Evolutionary conservation across 2,888 invertebrate genomes (phyloP), one percentile per base, ranked within the genome.

Genomic region (Eristalinus sepulchralis): DNA sequence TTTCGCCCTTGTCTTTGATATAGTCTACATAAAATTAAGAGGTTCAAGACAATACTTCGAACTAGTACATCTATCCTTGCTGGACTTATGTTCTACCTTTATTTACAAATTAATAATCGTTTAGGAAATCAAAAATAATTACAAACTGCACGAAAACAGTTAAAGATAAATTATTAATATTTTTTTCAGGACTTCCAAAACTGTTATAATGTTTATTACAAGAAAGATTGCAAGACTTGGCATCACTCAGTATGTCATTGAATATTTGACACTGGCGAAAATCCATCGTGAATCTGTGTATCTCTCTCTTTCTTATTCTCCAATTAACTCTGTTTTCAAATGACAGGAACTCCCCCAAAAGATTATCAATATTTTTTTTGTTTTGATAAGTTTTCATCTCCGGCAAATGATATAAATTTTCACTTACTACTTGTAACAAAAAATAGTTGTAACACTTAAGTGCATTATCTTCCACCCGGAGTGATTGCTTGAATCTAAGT

Each of bases 331-430:
- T 53, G 36, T 33, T 27, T 68, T 55, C 59, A 75, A 57, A 57
- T 81, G 81, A 70, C 81, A 75, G 75, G 55, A 73, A 81, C 81
- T 68, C 81, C 81, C 81, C 68, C 64, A 68, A 81, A 81, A 81
- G n/a, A 55, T 75, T 68, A 75, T 81, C 67, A 67, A 33, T 47
- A 39, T 64, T 81, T 75, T 62, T 81, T 81, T 81, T 81, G 81
- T 81, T 81, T 81, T 81, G 81, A 81, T 75, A 75, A 75, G 68
- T 81, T 78, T 81, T 80, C 75, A 70, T 57, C 47, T 81, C 81
- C 68, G 64, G 67, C 36, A 31, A 80, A 62, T 80, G 67, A 27
- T 20, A 31, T 27, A 39, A 8, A 67, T 55, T 57, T 75, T 68
- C 55, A 17, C n/a, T 22, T 11, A 62, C 59, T 55, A 31, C 27